Evolutionary conservation across 2,888 invertebrate genomes (phyloP), one percentile per base, ranked within the genome.

Genomic region (Microplitis manilae): DNA sequence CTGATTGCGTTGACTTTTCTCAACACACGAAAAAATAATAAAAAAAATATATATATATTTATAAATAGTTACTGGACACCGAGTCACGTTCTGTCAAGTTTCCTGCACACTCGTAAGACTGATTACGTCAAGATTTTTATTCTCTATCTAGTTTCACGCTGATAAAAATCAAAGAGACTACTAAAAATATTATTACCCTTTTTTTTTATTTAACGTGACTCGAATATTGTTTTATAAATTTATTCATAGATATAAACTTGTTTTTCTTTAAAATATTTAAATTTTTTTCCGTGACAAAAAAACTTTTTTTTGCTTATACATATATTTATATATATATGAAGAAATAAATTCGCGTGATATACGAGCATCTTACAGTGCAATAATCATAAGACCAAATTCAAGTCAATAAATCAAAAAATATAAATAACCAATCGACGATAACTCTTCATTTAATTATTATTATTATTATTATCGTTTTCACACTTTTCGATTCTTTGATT

Each of bases 331-430:
- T 13, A 62, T 65, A 62, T 20, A n/a, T 20, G 4, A 15, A 71
- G 62, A 62, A 6, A 61, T 30, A 70, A 17, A 20, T 65, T 73
- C 79, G 79, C 77, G 77, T 79, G 80, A 73, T 50, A 9, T 61
- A 15, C 38, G 61, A 70, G 61, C 74, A 80, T 80, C 78, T 75
- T 75, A 77, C 78, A 78, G 78, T 69, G 60, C 59, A 67, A 74
- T 70, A 77, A 77, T 74, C 70, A 39, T 41, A n/a, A 13, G 61
- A 62, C 9, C 15, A 20, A 69, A 50, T 62, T 59, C 60, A 9
- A 59, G 20, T 64, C 70, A 40, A 67, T 77, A 70, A 77, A 74
- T 77, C 70, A 74, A 59, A 76, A 67, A 41, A 70, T 70, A 38
- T 65, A 59, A 70, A 40, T 69, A 39, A 68, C 59, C 65, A 40